Evolutionary conservation across 2,888 invertebrate genomes (phyloP).

Genomic region (Monoplex corrugatus): DNA sequence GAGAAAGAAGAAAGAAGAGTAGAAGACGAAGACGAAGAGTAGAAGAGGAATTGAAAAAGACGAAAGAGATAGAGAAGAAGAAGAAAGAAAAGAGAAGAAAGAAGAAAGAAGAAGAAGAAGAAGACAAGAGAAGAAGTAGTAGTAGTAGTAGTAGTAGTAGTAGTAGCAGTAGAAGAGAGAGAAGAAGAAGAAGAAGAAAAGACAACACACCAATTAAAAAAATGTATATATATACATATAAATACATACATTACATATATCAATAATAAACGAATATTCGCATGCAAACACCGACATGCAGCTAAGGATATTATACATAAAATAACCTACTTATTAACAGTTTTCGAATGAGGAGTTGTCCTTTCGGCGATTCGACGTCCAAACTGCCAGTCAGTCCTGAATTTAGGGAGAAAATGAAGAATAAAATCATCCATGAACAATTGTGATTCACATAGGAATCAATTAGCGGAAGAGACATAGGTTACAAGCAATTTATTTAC

Average conservation of each 20-base stretch:
- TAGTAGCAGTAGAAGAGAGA: slow-evolving; percentile 33
- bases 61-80: not conserved
- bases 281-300: not conserved
- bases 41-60: not conserved
- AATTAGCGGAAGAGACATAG: no score
- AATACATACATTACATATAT: no score
- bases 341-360: slow-evolving; percentile 48
- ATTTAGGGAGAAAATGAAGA: no score
- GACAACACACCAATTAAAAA: not conserved
- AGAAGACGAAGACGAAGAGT: no score
- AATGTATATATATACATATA: no score
- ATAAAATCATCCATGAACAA: no score
- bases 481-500: no score
- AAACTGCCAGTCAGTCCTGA: slow-evolving; percentile 53
- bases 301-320: no score
- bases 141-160: slow-evolving; percentile 37
- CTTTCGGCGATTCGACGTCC: slow-evolving; percentile 51
- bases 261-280: not conserved
- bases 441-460: no score
- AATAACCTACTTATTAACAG: slow-evolving; percentile 48
- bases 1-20: no score
- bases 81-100: slow-evolving; percentile 33
- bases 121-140: slow-evolving; percentile 19
- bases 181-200: slow-evolving; percentile 38
- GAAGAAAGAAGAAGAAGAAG: slow-evolving; percentile 37